phyloP scores from a whole-genome alignment of 2,888 invertebrate genomes.

The Hypsopygia costalis region DNA sequence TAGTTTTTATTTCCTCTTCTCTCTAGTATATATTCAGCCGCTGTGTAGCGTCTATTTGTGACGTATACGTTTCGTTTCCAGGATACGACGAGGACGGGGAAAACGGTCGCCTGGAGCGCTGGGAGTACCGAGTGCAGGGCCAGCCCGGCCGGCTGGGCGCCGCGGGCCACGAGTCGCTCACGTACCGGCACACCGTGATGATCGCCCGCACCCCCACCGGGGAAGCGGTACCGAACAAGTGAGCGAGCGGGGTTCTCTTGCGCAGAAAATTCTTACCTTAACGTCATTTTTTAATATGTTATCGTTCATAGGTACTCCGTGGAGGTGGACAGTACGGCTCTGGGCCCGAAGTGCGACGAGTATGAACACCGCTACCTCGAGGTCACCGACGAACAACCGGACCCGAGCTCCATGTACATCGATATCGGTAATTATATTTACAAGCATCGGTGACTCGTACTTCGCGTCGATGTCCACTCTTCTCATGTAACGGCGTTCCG shows the following conservation, averaged over 20 bases:
- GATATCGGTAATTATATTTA: constrained; percentile 35
- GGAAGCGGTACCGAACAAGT: constrained; percentile 15
- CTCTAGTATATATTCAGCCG: too few relatives aligned
- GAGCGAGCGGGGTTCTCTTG: background rate
- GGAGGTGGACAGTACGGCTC: constrained; percentile 56
- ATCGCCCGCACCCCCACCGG: constrained; percentile 13
- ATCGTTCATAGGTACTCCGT: constrained; percentile 49
- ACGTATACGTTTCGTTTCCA: background rate
- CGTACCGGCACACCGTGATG: constrained; percentile 20
- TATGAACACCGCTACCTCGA: constrained; percentile 55
- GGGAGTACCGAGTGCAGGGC: constrained; percentile 5
- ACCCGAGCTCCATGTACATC: constrained; percentile 34
- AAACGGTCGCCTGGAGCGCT: constrained; percentile 1
- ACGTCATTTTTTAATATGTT: too few relatives aligned
- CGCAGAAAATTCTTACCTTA: too few relatives aligned
- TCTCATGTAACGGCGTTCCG: background rate
- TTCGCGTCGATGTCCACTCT: background rate
- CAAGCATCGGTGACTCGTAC: background rate
- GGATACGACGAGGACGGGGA: background rate
- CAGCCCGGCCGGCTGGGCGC: constrained; percentile 5
- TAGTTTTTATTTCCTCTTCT: too few relatives aligned
- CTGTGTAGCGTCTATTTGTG: too few relatives aligned
- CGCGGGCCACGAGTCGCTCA: constrained; percentile 3
- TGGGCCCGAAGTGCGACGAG: constrained; percentile 51
- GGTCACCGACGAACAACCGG: constrained; percentile 27